A percentile compares a stretch with the other conserved stretches of the same genome.
Evolutionary conservation across 1,140 invertebrate genomes (phyloP).

Genomic region (Ceratitis capitata): DNA sequence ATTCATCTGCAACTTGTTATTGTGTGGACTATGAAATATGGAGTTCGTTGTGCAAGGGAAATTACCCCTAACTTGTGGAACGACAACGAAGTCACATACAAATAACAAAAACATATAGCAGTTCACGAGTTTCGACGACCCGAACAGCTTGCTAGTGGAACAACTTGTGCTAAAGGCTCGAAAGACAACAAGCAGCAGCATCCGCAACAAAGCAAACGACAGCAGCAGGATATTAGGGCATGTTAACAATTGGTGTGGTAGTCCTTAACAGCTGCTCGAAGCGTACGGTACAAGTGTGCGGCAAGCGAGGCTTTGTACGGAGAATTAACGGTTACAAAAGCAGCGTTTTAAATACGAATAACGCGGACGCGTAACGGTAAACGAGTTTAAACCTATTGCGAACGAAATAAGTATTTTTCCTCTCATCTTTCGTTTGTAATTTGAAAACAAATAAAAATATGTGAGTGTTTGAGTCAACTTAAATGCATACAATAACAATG

Average conservation of each 20-base stretch:
- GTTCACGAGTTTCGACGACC: neutral
- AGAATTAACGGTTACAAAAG: neutral
- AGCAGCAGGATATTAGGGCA: neutral
- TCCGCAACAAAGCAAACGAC: neutral
- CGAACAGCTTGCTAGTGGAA: neutral
- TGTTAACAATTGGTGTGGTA: neutral
- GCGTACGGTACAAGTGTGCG: constrained; percentile 8
- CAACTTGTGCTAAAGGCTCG: neutral
- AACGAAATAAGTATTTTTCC: neutral
- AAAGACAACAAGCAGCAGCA: neutral
- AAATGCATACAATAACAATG: neutral
- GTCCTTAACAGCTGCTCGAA: constrained; percentile 32
- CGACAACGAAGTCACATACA: neutral
- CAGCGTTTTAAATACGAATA: neutral
- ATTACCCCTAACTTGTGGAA: constrained; percentile 16
- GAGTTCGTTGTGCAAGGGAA: constrained; percentile 5
- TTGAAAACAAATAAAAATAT: too few relatives aligned
- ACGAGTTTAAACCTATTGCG: neutral
- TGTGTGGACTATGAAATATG: neutral
- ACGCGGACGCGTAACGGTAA: neutral
- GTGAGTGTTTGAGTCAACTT: neutral
- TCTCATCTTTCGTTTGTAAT: neutral
- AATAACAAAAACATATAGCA: neutral
- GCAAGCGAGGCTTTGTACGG: too few relatives aligned
- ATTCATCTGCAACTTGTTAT: neutral